Evolutionary conservation across 2,888 invertebrate genomes (phyloP).

Genomic region (Trissoscelio sp.): DNA sequence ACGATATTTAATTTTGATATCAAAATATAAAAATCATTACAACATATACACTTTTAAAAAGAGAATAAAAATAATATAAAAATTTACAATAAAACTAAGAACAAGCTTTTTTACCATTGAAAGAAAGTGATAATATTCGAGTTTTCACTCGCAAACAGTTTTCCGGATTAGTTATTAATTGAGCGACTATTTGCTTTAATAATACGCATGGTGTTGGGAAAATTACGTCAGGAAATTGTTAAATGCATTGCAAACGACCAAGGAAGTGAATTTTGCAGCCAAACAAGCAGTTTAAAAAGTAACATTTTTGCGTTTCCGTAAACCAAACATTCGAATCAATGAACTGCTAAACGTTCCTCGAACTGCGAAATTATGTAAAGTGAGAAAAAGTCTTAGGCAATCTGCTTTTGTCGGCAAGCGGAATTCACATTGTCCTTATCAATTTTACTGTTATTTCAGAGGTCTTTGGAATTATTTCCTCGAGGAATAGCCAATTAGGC

Average conservation of each 20-base stretch:
- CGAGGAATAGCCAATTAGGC: not conserved
- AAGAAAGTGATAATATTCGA: conserved; percentile 32
- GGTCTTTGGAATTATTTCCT: conserved; percentile 1
- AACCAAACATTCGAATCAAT: conserved; percentile 18
- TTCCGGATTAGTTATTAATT: conserved; percentile 37
- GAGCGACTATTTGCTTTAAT: conserved; percentile 38
- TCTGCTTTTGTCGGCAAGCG: not conserved
- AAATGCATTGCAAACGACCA: conserved; percentile 23
- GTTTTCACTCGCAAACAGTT: conserved; percentile 22
- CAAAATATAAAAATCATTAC: too few species aligned
- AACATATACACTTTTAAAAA: too few species aligned
- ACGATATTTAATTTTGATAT: too few species aligned
- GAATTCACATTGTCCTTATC: conserved; percentile 27
- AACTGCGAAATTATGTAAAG: conserved; percentile 21
- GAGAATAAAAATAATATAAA: too few species aligned
- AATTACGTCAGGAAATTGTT: conserved; percentile 29
- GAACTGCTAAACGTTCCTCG: conserved; percentile 12
- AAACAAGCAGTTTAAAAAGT: conserved; percentile 2
- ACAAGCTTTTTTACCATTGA: conserved; percentile 24
- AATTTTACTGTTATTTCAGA: conserved; percentile 34
- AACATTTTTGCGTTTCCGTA: conserved; percentile 12
- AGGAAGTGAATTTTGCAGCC: conserved; percentile 24
- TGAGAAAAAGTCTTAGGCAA: conserved; percentile 7
- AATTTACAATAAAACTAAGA: too few species aligned
- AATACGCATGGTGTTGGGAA: conserved; percentile 13